Evolutionary conservation across 1,140 invertebrate species (phyloP), one percentile per base, ranked within the genome.

Genomic region (Melitaea cinxia): DNA sequence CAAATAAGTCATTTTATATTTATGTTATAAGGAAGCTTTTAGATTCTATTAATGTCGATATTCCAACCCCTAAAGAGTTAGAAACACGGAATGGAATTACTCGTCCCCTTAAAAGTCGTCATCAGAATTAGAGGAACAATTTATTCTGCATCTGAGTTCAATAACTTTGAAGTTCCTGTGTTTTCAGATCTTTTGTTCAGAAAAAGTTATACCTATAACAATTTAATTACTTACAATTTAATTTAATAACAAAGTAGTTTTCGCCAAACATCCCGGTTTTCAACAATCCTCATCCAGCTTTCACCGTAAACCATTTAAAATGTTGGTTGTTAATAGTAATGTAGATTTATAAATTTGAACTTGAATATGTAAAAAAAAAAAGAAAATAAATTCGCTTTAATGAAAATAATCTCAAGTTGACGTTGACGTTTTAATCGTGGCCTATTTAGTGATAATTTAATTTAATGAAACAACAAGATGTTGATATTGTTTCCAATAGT

Each of bases 81-180:
- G 73, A 80, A 82, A 82, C 82, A 86, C 77, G 78, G 82, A 88
- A 90, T 84, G 82, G 85, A 89, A 89, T 89, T 88, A 89, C 77
- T 66, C 74, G 75, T 77, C 83, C 37, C 85, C 83, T 85, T 83
- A 80, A 79, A 83, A 88, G 78, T 81, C 73, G 77, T 75, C 76
- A 88, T 84, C 77, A 81, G 77, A 84, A 83, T 88, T 88, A 83
- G 77, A 83, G 74, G 66, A 65, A 75, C 77, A 87, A 82, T 83
- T 82, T 88, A 83, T 88, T 83, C 70, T 68, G 61, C 73, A 76
- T 69, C 68, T 71, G 66, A 70, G 74, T 54, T 54, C 71, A 74
- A 74, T 72, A 78, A 78, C 82, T 71, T 66, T 63, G 61, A 45
- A 72, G 77, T 75, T 72, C 45, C 53, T 56, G 28, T 72, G 28